Percentiles rank a stretch among this genome's conserved stretches.
Conservation (phyloP, 2,888 invertebrate species). For the Eupithecia dodoneata region DNA sequence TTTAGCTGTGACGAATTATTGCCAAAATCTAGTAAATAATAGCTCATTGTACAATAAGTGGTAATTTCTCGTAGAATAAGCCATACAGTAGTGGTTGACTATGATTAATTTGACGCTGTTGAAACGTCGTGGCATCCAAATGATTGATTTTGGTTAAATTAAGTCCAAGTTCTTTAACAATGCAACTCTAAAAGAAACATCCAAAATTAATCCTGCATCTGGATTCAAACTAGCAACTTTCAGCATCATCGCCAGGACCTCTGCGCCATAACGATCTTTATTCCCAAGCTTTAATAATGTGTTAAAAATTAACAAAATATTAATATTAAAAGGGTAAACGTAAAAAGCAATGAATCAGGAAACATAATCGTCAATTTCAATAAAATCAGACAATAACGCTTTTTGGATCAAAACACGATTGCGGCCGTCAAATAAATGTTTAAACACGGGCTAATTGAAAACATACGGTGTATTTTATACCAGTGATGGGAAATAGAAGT, state of each 20-base stretch:
- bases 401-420: conserved; percentile 21
- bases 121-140: background rate
- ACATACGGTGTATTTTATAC: conserved; percentile 48
- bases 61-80: background rate
- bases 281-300: background rate
- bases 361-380: conserved; percentile 20
- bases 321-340: background rate
- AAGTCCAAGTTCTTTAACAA: background rate
- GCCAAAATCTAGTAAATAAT: no score
- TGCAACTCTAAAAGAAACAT: background rate
- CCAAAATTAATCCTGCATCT: background rate
- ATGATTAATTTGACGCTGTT: background rate
- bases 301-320: background rate
- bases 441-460: conserved; percentile 55
- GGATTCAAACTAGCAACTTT: background rate
- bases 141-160: background rate
- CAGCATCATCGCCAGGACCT: background rate
- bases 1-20: no score
- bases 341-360: conserved; percentile 12
- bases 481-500: conserved; percentile 4
- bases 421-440: conserved; percentile 40
- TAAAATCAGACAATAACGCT: conserved; percentile 19
- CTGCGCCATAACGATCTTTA: background rate
- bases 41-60: no score
- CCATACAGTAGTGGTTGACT: background rate